These are phyloP conservation scores for Cardiocondyla obscurior DNA, from an alignment of 1,140 invertebrate genomes.

Conservation along the genomic window DNA sequence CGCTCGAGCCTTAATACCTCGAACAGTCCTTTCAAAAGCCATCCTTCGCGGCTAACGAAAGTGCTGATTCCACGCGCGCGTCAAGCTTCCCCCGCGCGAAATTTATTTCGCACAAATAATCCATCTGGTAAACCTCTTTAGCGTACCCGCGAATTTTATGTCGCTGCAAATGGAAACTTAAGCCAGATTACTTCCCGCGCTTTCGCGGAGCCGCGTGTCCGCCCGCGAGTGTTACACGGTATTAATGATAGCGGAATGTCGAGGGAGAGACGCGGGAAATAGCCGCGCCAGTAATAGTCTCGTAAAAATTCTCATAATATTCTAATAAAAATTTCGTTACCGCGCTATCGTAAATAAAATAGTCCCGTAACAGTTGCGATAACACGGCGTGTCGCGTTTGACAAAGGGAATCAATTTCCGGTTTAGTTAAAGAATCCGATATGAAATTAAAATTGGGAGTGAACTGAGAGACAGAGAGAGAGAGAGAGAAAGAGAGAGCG, in stretches of 20 bases:
- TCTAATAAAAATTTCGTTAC: neutral
- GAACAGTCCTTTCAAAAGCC: slow-evolving; percentile 64
- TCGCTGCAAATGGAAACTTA: slow-evolving; percentile 53
- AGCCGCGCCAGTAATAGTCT: neutral
- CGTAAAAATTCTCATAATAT: slow-evolving; percentile 28
- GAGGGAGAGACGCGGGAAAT: neutral
- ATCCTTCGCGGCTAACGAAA: slow-evolving; percentile 58
- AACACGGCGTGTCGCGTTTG: neutral
- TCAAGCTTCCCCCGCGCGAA: slow-evolving; percentile 34
- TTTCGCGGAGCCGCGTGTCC: slow-evolving; percentile 10
- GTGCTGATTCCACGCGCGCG: slow-evolving; percentile 52
- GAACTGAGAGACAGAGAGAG: neutral
- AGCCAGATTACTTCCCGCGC: slow-evolving; percentile 45
- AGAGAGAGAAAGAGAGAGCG: no score
- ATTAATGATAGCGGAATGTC: slow-evolving; percentile 26
- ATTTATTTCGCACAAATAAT: slow-evolving; percentile 65
- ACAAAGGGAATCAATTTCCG: neutral
- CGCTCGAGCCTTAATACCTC: slow-evolving; percentile 64
- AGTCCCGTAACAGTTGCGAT: neutral
- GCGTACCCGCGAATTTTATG: slow-evolving; percentile 52
- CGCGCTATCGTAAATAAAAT: neutral
- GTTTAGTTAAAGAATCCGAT: neutral
- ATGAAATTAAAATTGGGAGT: slow-evolving; percentile 6
- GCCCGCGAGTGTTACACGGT: slow-evolving; percentile 20
- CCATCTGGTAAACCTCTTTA: slow-evolving; percentile 52